Conservation (phyloP, 2,797 vertebrate genomes). For the Valencia hispanica region DNA sequence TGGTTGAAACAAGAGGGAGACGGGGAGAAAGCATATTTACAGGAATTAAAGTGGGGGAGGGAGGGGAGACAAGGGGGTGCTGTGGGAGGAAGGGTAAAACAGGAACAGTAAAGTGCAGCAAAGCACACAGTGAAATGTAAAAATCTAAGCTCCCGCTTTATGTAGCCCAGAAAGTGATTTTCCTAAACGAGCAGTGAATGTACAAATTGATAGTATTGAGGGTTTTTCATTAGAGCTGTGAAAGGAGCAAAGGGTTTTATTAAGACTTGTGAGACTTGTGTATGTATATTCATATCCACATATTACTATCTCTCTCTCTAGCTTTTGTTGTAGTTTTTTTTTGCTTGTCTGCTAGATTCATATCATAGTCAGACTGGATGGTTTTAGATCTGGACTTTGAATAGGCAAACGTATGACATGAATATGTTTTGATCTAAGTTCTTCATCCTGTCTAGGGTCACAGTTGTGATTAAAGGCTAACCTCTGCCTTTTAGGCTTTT, state of each 20-base stretch:
- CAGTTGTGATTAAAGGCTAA: neutral
- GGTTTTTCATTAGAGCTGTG: slow-evolving; percentile 91
- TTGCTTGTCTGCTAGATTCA: neutral
- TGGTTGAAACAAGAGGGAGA: slow-evolving; percentile 20
- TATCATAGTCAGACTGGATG: neutral
- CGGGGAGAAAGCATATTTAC: neutral
- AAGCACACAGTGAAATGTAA: slow-evolving; percentile 34
- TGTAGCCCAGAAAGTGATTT: slow-evolving; percentile 88
- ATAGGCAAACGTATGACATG: neutral
- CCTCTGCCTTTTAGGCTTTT: neutral
- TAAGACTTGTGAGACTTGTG: slow-evolving; percentile 35
- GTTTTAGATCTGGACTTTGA: neutral
- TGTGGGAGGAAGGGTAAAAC: neutral
- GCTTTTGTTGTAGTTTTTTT: slow-evolving; percentile 8
- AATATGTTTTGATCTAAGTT: neutral
- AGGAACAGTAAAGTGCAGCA: slow-evolving; percentile 9
- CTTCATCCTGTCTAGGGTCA: neutral
- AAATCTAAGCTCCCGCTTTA: slow-evolving; percentile 83
- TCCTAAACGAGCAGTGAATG: slow-evolving; percentile 91
- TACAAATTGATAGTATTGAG: slow-evolving; percentile 93
- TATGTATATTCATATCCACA: slow-evolving; percentile 22
- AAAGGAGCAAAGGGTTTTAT: slow-evolving; percentile 68
- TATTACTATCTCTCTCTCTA: neutral
- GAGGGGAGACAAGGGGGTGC: slow-evolving; percentile 7
- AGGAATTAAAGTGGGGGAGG: slow-evolving; percentile 14